phyloP scores from a whole-genome alignment of 2,113 vertebrate species.

The Peromyscus maniculatus region DNA sequence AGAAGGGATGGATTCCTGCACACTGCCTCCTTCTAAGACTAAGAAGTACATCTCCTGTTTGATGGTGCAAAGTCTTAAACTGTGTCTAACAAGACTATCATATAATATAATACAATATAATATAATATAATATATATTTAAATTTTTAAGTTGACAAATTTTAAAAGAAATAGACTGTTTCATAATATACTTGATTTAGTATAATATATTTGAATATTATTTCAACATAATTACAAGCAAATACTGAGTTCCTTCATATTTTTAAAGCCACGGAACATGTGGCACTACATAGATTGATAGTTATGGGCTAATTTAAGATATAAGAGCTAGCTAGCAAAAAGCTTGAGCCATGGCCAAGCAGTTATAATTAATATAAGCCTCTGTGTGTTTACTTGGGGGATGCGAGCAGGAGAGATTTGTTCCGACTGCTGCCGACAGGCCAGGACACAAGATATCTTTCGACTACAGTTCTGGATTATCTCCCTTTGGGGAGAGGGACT shows the following conservation, averaged over 20 bases:
- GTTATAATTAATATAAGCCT: no score
- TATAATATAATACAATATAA: not conserved
- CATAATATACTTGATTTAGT: slow-evolving; percentile 27
- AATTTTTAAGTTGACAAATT: slow-evolving; percentile 29
- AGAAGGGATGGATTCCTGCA: slow-evolving; percentile 36
- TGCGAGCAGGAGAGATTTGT: no score
- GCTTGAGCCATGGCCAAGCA: no score
- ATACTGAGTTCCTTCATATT: not conserved
- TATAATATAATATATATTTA: not conserved
- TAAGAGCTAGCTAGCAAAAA: no score
- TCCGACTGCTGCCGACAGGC: no score
- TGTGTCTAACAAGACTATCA: slow-evolving; percentile 1
- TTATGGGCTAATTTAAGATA: no score
- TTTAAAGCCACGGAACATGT: no score
- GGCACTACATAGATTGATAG: no score
- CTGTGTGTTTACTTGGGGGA: no score
- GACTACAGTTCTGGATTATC: not conserved
- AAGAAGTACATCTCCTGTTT: not conserved
- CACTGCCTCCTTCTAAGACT: not conserved
- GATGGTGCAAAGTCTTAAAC: not conserved
- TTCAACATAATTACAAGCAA: not conserved
- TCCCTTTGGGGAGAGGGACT: not conserved
- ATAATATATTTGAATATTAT: not conserved
- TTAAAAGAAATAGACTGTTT: not conserved
- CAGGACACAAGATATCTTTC: no score